Conservation (phyloP, 1,140 invertebrate genomes). For the Cyclargus thomasi region DNA sequence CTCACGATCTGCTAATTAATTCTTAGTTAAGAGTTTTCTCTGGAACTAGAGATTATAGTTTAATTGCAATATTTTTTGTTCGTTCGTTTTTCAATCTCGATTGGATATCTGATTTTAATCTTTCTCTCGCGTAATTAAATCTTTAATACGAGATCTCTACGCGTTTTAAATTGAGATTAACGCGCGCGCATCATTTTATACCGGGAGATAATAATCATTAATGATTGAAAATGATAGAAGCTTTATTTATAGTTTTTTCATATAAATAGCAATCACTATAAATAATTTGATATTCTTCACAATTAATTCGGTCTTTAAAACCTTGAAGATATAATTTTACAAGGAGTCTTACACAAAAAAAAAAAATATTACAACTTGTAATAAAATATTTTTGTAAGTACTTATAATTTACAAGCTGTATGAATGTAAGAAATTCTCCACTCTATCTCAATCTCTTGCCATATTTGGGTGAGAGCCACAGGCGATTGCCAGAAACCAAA, state of each 20-base stretch:
- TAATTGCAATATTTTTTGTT: background rate
- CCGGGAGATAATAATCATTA: background rate
- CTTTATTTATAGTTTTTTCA: background rate
- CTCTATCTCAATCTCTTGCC: background rate
- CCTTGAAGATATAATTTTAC: too few species aligned
- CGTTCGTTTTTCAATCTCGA: background rate
- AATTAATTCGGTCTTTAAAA: too few species aligned
- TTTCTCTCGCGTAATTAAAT: background rate
- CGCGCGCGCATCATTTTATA: background rate
- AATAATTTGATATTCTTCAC: too few species aligned
- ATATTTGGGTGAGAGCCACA: background rate
- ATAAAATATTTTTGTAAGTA: too few species aligned
- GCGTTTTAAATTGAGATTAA: background rate
- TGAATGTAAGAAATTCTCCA: background rate
- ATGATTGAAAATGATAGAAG: background rate
- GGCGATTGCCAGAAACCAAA: background rate
- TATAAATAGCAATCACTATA: too few species aligned
- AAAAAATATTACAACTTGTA: too few species aligned
- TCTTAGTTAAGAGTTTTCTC: background rate
- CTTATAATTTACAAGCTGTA: too few species aligned
- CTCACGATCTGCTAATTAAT: background rate
- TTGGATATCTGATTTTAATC: slow-evolving; percentile 1
- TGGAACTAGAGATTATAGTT: background rate
- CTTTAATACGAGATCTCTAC: background rate
- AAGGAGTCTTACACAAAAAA: too few species aligned